Conservation (phyloP, 1,140 invertebrate species). For the Drosophila varians region DNA sequence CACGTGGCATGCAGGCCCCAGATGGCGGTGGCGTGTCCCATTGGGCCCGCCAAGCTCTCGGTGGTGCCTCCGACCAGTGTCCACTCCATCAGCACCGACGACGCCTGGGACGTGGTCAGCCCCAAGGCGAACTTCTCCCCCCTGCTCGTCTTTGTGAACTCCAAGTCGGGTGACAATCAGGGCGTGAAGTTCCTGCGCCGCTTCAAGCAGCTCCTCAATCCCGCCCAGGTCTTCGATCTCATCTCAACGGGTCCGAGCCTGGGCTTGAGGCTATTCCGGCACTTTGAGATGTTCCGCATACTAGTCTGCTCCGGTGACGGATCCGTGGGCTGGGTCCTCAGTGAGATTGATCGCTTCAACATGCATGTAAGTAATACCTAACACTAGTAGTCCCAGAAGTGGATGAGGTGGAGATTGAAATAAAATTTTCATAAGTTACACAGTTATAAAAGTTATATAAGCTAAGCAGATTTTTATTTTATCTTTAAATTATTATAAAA, state of each 20-base stretch:
- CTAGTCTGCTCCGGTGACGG: slow-evolving; percentile 97
- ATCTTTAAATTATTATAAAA: too few relatives aligned
- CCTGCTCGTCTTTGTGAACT: slow-evolving; percentile 98
- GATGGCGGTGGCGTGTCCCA: slow-evolving; percentile 89
- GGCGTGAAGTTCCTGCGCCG: slow-evolving; percentile 97
- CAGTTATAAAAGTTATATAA: too few relatives aligned
- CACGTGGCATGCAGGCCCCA: slow-evolving; percentile 94
- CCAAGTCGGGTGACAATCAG: slow-evolving; percentile 98
- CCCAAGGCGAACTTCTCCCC: slow-evolving; percentile 89
- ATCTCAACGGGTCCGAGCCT: slow-evolving; percentile 93
- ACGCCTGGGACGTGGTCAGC: slow-evolving; percentile 94
- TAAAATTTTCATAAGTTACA: too few relatives aligned
- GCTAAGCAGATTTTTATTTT: too few relatives aligned
- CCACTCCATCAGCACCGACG: slow-evolving; percentile 94
- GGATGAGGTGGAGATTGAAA: too few relatives aligned
- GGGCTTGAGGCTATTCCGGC: slow-evolving; percentile 93
- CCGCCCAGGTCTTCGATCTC: slow-evolving; percentile 98
- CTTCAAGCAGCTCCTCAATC: slow-evolving; percentile 98
- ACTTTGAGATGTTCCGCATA: slow-evolving; percentile 96
- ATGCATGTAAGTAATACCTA: slow-evolving; percentile 92
- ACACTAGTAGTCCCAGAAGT: too few relatives aligned
- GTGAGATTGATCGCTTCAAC: slow-evolving; percentile 95
- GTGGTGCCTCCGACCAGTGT: slow-evolving; percentile 96
- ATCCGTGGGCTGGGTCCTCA: slow-evolving; percentile 96
- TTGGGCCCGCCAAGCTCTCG: slow-evolving; percentile 94